Percentiles rank a stretch among this genome's conserved stretches.
These are phyloP conservation scores for Standfussiana lucernea DNA, from an alignment of 2,888 invertebrate genomes.

Conservation along the genomic window DNA sequence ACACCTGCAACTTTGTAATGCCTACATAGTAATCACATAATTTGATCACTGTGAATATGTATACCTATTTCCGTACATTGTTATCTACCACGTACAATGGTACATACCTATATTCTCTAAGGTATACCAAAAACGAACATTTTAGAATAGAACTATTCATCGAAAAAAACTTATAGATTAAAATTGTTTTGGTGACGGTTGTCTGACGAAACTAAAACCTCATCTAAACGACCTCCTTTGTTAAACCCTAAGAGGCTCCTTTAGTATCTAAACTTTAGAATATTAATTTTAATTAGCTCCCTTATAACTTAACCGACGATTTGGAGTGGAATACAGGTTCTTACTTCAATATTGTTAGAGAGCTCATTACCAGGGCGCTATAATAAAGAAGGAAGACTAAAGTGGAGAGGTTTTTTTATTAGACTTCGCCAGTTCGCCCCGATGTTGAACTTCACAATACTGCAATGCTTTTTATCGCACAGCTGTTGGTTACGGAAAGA, in stretches of 20 bases:
- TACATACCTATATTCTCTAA: background rate
- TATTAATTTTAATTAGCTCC: conserved; percentile 15
- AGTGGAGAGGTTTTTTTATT: conserved; percentile 41
- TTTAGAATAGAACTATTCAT: background rate
- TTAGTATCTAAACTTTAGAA: background rate
- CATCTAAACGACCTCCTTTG: too few relatives aligned
- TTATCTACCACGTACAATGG: too few relatives aligned
- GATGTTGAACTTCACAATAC: conserved; percentile 8
- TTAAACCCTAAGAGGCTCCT: background rate
- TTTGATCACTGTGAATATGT: background rate
- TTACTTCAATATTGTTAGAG: conserved; percentile 43
- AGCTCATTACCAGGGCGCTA: conserved; percentile 35
- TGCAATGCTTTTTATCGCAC: conserved; percentile 13
- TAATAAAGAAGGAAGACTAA: conserved; percentile 29
- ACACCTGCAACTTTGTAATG: background rate
- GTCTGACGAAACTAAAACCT: background rate
- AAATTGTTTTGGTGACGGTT: background rate
- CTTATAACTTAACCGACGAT: conserved; percentile 1
- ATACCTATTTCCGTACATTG: background rate
- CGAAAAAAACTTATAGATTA: background rate
- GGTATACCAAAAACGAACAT: background rate
- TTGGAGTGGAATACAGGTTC: conserved; percentile 15
- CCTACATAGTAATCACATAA: background rate
- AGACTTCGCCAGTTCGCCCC: conserved; percentile 1
- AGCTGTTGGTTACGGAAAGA: conserved; percentile 14